phyloP scores from a whole-genome alignment of 2,797 vertebrate species.

The Catharus ustulatus region DNA sequence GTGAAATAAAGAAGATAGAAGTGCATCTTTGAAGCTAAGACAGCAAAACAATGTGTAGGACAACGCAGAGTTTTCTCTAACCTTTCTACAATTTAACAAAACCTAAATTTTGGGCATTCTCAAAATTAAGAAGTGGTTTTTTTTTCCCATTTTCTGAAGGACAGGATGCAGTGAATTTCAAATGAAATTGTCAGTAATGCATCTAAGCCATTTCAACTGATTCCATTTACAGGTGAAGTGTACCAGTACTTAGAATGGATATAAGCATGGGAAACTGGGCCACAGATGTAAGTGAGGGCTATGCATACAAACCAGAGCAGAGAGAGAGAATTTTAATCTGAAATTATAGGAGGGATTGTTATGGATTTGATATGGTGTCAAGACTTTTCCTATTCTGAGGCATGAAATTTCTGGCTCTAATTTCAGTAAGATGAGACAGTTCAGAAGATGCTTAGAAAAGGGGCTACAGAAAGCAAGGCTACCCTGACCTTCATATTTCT shows the following conservation, averaged over 20 bases:
- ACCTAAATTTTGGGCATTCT: not conserved
- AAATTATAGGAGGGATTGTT: not conserved
- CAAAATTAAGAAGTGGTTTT: not conserved
- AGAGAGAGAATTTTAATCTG: not conserved
- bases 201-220: not conserved
- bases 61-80: not conserved
- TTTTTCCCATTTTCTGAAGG: not conserved
- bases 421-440: not conserved
- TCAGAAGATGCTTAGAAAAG: not conserved
- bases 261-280: not conserved
- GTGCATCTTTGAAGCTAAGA: not conserved
- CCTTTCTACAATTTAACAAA: not conserved
- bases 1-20: not conserved
- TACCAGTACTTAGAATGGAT: not conserved
- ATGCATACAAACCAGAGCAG: not conserved
- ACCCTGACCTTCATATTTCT: not conserved
- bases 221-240: not conserved
- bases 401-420: not conserved
- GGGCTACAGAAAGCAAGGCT: not conserved
- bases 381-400: not conserved
- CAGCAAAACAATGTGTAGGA: not conserved
- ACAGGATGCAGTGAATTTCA: not conserved
- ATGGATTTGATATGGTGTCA: not conserved
- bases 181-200: not conserved
- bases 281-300: not conserved